A percentile compares a stretch with the other conserved stretches of the same genome.
These are phyloP conservation scores for Eledona agricola DNA, from an alignment of 2,888 invertebrate species.

Conservation along the genomic window DNA sequence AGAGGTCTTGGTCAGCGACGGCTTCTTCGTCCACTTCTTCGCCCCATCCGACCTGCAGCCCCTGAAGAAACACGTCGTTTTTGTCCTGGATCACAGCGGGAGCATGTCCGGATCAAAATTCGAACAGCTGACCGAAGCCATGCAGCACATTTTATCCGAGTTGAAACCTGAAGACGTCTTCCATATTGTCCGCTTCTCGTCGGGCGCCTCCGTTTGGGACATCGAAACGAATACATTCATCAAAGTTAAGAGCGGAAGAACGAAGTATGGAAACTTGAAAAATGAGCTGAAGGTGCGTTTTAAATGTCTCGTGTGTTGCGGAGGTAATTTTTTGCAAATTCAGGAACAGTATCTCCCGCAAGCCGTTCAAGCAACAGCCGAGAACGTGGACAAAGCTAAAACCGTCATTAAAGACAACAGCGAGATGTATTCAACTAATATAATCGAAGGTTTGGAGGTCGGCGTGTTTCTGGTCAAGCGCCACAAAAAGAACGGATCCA, in stretches of 20 bases:
- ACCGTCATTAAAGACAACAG: constrained; percentile 64
- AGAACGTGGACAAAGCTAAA: constrained; percentile 67
- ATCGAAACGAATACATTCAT: constrained; percentile 54
- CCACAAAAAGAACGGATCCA: constrained; percentile 37
- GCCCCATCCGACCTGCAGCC: constrained; percentile 68
- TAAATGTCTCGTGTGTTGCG: too few relatives aligned
- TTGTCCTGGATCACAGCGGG: constrained; percentile 76
- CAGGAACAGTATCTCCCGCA: constrained; percentile 57
- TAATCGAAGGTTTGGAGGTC: constrained; percentile 69
- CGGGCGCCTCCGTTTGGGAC: constrained; percentile 63
- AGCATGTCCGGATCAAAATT: constrained; percentile 76
- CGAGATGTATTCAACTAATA: constrained; percentile 71
- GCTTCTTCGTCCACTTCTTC: constrained; percentile 78
- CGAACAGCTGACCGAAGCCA: constrained; percentile 70
- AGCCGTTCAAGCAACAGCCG: constrained; percentile 64
- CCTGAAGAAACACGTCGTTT: constrained; percentile 72
- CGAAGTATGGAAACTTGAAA: constrained; percentile 37
- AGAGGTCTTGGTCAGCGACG: constrained; percentile 70
- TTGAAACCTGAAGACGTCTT: constrained; percentile 71
- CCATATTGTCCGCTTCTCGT: constrained; percentile 71
- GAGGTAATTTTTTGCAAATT: constrained; percentile 4
- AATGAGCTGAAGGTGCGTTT: constrained; percentile 2
- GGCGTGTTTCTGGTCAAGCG: constrained; percentile 54
- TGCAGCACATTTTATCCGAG: constrained; percentile 70
- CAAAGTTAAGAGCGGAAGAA: constrained; percentile 12